Conservation (phyloP, 1,140 invertebrate genomes). For the Heliconius melpomene region DNA sequence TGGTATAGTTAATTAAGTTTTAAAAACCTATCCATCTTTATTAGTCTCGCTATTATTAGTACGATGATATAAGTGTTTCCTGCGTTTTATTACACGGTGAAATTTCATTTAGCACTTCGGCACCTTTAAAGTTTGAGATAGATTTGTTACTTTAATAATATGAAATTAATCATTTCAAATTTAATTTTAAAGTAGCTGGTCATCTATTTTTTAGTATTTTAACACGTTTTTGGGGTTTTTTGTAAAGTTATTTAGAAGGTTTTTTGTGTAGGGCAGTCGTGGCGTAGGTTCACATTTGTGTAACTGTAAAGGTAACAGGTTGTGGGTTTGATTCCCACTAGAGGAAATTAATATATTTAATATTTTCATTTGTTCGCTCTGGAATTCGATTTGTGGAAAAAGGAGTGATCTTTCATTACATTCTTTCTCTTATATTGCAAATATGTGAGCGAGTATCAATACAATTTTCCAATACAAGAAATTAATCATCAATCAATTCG, state of each 20-base stretch:
- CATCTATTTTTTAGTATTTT: not conserved
- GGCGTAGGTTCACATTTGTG: no score
- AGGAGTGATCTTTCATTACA: not conserved
- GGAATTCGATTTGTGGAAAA: not conserved
- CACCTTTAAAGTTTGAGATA: constrained; percentile 2
- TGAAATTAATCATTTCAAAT: not conserved
- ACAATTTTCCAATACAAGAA: no score
- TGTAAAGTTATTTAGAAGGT: not conserved
- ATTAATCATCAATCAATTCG: not conserved
- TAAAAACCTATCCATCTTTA: constrained; percentile 13
- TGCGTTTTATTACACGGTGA: constrained; percentile 29
- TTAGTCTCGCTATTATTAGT: constrained; percentile 16
- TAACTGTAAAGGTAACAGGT: no score
- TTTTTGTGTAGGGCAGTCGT: no score
- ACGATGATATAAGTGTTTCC: constrained; percentile 24
- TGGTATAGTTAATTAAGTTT: constrained; percentile 7
- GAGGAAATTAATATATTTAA: no score
- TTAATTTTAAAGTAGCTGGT: constrained; percentile 2
- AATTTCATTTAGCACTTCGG: constrained; percentile 13
- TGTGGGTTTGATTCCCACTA: no score
- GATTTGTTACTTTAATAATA: constrained; percentile 17
- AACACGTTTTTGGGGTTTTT: not conserved
- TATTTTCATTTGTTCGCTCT: no score
- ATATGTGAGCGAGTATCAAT: not conserved
- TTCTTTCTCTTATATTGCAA: not conserved